These are phyloP conservation scores for Eupithecia subumbrata DNA, from an alignment of 2,888 invertebrate genomes.

Conservation along the genomic window DNA sequence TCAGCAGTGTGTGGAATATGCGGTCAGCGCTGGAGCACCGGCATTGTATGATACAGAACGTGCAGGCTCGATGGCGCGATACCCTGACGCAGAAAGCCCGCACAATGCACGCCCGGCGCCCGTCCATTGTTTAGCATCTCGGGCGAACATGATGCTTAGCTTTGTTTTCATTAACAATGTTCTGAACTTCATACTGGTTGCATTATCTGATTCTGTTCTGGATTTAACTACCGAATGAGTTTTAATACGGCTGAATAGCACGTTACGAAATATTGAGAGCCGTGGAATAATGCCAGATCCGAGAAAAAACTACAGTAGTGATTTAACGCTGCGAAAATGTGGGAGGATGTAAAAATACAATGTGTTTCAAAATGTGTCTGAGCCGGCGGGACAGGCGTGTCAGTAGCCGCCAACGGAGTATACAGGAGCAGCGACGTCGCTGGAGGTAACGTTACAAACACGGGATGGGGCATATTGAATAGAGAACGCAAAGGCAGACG, in stretches of 20 bases:
- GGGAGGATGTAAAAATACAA: constrained; percentile 54
- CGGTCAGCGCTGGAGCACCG: constrained; percentile 28
- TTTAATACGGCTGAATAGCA: constrained; percentile 37
- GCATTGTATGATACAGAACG: constrained; percentile 64
- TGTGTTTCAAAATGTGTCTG: constrained; percentile 45
- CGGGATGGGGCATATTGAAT: constrained; percentile 58
- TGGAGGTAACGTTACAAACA: constrained; percentile 52
- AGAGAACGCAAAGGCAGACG: constrained; percentile 51
- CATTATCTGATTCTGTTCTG: constrained; percentile 30
- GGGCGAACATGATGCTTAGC: constrained; percentile 63
- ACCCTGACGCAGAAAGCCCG: constrained; percentile 72
- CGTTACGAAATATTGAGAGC: constrained; percentile 49
- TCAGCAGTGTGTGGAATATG: constrained; percentile 16
- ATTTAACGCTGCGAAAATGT: constrained; percentile 49
- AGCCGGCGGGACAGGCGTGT: constrained; percentile 40
- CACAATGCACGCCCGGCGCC: constrained; percentile 67
- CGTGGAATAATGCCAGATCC: constrained; percentile 56
- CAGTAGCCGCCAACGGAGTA: constrained; percentile 46
- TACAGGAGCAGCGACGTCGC: constrained; percentile 41
- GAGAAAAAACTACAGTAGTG: constrained; percentile 49
- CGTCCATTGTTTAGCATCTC: constrained; percentile 73
- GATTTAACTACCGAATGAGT: constrained; percentile 23
- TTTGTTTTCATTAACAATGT: constrained; percentile 64
- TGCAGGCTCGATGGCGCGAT: constrained; percentile 63
- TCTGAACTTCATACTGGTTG: constrained; percentile 50